Evolutionary conservation across 2,888 invertebrate species (phyloP).

Genomic region (Phlogophora meticulosa): DNA sequence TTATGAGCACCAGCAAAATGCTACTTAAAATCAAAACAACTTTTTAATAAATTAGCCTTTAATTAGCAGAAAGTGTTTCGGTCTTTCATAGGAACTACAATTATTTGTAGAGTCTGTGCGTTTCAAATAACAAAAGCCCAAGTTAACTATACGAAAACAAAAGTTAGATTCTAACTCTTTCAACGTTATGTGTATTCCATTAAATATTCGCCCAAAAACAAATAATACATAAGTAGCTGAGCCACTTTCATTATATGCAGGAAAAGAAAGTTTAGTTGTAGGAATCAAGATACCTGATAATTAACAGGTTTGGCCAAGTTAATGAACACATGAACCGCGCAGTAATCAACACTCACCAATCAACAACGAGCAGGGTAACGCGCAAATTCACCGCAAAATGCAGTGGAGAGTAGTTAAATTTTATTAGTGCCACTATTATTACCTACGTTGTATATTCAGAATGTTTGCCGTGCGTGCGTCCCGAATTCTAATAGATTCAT

Average conservation of each 20-base stretch:
- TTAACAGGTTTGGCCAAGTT: constrained; percentile 28
- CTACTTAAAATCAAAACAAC: too few relatives aligned
- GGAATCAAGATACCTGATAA: constrained; percentile 15
- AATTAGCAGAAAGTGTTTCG: too few relatives aligned
- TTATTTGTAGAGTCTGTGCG: too few relatives aligned
- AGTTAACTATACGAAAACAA: too few relatives aligned
- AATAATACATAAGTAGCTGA: neutral
- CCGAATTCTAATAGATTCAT: constrained; percentile 86
- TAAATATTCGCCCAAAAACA: neutral
- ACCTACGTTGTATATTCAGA: constrained; percentile 72
- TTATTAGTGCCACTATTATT: constrained; percentile 73
- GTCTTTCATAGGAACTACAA: too few relatives aligned
- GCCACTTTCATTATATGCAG: neutral
- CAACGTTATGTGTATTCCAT: too few relatives aligned
- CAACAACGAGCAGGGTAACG: constrained; percentile 43
- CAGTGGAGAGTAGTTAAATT: constrained; percentile 73
- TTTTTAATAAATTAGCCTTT: too few relatives aligned
- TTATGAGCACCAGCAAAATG: too few relatives aligned
- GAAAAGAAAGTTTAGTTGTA: constrained; percentile 29
- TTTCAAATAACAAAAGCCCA: too few relatives aligned
- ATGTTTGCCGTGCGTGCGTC: constrained; percentile 72
- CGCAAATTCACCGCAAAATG: constrained; percentile 64
- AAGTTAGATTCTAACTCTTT: too few relatives aligned
- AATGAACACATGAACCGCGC: constrained; percentile 42
- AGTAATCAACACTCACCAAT: constrained; percentile 48